Evolutionary conservation across 2,888 invertebrate species (phyloP).

Genomic region (Gryllus longicercus): DNA sequence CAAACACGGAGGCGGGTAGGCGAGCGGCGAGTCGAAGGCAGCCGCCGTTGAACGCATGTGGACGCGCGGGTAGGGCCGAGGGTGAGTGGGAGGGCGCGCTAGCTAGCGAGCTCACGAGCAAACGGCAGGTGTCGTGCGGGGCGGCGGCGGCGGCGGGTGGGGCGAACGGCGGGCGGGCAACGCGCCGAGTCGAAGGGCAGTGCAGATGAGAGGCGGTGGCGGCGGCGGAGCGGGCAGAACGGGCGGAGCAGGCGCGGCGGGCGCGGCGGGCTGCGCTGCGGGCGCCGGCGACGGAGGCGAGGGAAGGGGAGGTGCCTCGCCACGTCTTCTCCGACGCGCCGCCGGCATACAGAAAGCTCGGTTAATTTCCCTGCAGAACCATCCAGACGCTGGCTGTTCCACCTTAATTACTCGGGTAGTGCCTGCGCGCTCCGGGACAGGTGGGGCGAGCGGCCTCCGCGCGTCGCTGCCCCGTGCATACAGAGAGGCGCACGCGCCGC

Average conservation of each 20-base stretch:
- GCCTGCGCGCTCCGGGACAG: conserved; percentile 10
- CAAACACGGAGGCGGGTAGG: too few relatives aligned
- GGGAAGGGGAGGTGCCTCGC: background rate
- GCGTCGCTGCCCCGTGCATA: conserved; percentile 2
- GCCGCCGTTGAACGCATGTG: too few relatives aligned
- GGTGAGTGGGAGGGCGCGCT: too few relatives aligned
- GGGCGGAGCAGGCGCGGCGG: background rate
- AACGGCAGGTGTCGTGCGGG: too few relatives aligned
- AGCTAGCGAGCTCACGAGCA: too few relatives aligned
- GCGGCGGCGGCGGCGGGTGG: background rate
- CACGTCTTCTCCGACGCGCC: conserved; percentile 17
- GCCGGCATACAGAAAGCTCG: conserved; percentile 6
- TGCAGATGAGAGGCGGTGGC: background rate
- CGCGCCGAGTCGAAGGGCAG: background rate
- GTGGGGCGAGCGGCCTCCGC: background rate
- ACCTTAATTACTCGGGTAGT: conserved; percentile 17
- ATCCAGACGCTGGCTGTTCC: conserved; percentile 7
- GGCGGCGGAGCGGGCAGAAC: background rate
- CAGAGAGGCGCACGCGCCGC: background rate
- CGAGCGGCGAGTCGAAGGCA: too few relatives aligned
- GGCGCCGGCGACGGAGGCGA: background rate
- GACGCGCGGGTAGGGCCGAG: too few relatives aligned
- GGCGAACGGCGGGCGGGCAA: background rate
- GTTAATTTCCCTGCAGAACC: conserved; percentile 17
- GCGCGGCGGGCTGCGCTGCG: background rate